A percentile compares a stretch with the other conserved stretches of the same genome.
phyloP scores from a whole-genome alignment of 2,888 invertebrate genomes.

The Lochmaea crataegi region DNA sequence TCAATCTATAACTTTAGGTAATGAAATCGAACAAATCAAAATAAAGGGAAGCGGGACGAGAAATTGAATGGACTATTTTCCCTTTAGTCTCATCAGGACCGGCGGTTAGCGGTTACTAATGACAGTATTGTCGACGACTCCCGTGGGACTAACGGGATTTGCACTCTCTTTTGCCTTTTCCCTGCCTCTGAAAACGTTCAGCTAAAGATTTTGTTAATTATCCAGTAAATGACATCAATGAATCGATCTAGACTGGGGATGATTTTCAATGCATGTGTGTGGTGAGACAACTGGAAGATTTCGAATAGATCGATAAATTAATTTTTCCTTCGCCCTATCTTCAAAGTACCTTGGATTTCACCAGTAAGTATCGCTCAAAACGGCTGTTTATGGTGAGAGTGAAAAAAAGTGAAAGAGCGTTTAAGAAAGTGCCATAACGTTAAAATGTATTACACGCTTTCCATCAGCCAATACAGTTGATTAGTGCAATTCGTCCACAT shows the following conservation, averaged over 20 bases:
- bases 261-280: background rate
- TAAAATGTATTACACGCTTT: too few relatives aligned
- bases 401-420: too few relatives aligned
- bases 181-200: conserved; percentile 20
- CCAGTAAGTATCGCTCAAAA: too few relatives aligned
- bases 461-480: too few relatives aligned
- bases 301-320: too few relatives aligned
- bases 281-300: too few relatives aligned
- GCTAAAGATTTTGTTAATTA: conserved; percentile 32
- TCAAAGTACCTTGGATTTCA: too few relatives aligned
- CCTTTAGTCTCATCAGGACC: conserved; percentile 43
- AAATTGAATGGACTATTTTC: conserved; percentile 45
- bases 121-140: conserved; percentile 50
- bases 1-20: conserved; percentile 18
- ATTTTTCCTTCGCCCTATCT: too few relatives aligned
- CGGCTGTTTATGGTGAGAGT: too few relatives aligned
- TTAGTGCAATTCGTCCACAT: too few relatives aligned
- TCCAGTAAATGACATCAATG: conserved; percentile 17
- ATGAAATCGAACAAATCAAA: conserved; percentile 30
- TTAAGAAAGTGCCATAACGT: too few relatives aligned
- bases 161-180: conserved; percentile 29
- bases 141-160: conserved; percentile 37
- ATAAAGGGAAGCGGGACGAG: conserved; percentile 27
- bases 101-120: conserved; percentile 50
- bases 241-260: background rate